These are phyloP conservation scores for Stratiomys singularior DNA, from an alignment of 2,888 invertebrate species.

Conservation along the genomic window DNA sequence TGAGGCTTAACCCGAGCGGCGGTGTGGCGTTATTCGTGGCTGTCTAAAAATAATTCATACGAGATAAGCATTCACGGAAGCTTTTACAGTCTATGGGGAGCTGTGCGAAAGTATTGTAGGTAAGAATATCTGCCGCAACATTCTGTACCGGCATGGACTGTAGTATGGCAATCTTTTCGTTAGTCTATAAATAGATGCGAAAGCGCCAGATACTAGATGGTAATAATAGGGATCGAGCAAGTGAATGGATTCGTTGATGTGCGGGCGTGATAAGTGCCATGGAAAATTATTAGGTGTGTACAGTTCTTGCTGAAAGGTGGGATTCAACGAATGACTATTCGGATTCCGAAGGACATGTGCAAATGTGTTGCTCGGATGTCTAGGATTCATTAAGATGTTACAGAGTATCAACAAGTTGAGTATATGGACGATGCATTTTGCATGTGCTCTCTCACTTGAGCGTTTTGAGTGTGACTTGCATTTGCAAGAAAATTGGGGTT, in stretches of 20 bases:
- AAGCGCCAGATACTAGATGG: not conserved
- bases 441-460: too few relatives aligned
- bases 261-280: not conserved
- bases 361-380: too few relatives aligned
- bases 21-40: not conserved
- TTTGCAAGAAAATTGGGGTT: too few relatives aligned
- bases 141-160: not conserved
- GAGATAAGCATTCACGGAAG: not conserved
- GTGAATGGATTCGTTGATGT: not conserved
- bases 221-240: conserved; percentile 7
- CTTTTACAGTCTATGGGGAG: not conserved
- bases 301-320: not conserved
- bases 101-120: too few relatives aligned
- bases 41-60: conserved; percentile 3
- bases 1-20: not conserved
- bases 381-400: too few relatives aligned
- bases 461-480: too few relatives aligned
- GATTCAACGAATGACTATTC: not conserved
- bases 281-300: not conserved
- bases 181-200: conserved; percentile 9
- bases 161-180: not conserved
- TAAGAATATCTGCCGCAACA: not conserved
- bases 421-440: too few relatives aligned
- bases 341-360: too few relatives aligned
- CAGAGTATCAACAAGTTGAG: too few relatives aligned